Base-by-base conservation (phyloP, 1,140 invertebrate genomes). In the Anthonomus grandis region DNA sequence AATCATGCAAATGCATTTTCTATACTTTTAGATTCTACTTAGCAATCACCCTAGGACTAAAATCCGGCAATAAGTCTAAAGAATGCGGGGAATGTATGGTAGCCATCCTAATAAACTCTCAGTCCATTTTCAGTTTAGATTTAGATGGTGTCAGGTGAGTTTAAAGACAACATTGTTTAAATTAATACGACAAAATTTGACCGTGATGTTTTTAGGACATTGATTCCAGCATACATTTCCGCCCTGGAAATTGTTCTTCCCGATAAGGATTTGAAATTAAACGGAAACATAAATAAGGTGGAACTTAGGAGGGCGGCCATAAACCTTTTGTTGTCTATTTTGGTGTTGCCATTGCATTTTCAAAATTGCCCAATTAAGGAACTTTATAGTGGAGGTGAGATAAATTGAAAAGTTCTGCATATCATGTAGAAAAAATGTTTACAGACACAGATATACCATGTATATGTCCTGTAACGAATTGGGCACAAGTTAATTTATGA, bases 321-420 rank as follows among this genome's bases (percentile, higher is more conserved):
- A 58, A 89, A 95, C 67, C 76, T 96, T 17, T 76, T 98, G 12
- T 73, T 96, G 42, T 96, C 94, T 0, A 84, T 97, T 68, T 76
- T 97, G 24, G 86, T 90, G 22, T 79, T 97, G 58, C 95, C 95
- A 0, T 77, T 96, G 36, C 94, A 97, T 77, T 96, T 95, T 72
- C 87, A 88, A 77, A 88, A 85, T 68, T 74, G 92, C 38, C 75
- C 81, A 8, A 90, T 92, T 21, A 85, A 88, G 49, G 89, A 91
- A 70, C 75, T 90, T 36, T 82, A 81, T 8, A 72, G 74, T 45
- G 63, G 62, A 45, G 64, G 69, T 69, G 64, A 59, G 25, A 19
- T 23, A 6, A 22, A 22, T 21, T 23, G 22, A 10, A 1, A 24
- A 0, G n/a, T 45, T 45, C 17, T 10, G 8, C 10, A 21, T 51